phyloP scores from a whole-genome alignment of 2,888 invertebrate species.

The Eremobia ochroleuca region DNA sequence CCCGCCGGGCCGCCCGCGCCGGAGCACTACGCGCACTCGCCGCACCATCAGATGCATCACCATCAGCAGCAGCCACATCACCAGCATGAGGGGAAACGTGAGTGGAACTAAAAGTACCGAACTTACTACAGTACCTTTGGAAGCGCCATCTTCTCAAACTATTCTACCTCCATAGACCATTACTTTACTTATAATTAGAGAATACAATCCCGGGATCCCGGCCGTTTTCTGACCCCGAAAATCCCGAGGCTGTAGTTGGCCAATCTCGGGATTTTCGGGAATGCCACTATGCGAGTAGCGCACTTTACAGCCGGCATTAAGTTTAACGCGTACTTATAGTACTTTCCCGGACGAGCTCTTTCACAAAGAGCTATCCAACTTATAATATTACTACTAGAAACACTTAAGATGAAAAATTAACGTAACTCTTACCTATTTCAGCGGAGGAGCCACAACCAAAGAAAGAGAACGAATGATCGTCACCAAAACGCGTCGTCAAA shows the following conservation, averaged over 20 bases:
- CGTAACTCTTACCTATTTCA: constrained; percentile 63
- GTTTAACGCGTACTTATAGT: too few relatives aligned
- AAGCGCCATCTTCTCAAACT: background rate
- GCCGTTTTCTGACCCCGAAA: too few relatives aligned
- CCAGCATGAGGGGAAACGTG: constrained; percentile 81
- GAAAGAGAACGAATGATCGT: constrained; percentile 89
- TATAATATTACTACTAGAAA: too few relatives aligned
- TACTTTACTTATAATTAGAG: too few relatives aligned
- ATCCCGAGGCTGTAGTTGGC: too few relatives aligned
- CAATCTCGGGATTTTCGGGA: too few relatives aligned
- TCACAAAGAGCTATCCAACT: background rate
- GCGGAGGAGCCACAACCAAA: constrained; percentile 86
- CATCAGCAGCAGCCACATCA: constrained; percentile 57
- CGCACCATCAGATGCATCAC: constrained; percentile 67
- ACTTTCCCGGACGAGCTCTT: background rate
- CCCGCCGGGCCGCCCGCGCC: constrained; percentile 62
- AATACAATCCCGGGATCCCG: too few relatives aligned
- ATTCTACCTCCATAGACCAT: too few relatives aligned
- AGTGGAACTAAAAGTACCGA: constrained; percentile 32
- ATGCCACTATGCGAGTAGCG: too few relatives aligned
- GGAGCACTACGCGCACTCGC: constrained; percentile 62
- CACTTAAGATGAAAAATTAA: background rate
- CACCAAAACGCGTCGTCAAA: constrained; percentile 89
- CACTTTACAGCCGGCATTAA: too few relatives aligned
- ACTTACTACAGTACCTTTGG: background rate